phyloP scores from a whole-genome alignment of 1,140 invertebrate genomes.

The Melitaea cinxia region DNA sequence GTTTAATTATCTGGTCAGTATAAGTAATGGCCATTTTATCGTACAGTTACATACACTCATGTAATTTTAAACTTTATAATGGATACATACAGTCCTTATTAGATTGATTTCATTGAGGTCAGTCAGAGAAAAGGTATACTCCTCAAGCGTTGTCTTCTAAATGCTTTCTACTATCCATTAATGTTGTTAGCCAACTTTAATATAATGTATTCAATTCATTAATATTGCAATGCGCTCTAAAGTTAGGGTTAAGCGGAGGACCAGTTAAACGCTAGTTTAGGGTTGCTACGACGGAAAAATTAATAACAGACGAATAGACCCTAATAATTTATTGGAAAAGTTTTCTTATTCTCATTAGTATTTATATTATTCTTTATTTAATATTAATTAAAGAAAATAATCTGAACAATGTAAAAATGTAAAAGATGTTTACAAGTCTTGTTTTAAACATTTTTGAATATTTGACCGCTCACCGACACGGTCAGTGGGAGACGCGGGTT shows the following conservation, averaged over 20 bases:
- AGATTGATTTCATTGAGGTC: slow-evolving; percentile 2
- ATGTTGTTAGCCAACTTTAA: slow-evolving; percentile 42
- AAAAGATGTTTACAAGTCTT: too few relatives aligned
- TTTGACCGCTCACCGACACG: too few relatives aligned
- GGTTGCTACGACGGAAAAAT: slow-evolving; percentile 18
- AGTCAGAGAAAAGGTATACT: slow-evolving; percentile 32
- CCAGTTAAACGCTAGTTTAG: slow-evolving; percentile 29
- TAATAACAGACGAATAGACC: neutral
- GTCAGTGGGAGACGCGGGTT: too few relatives aligned
- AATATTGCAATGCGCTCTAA: slow-evolving; percentile 43
- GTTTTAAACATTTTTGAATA: too few relatives aligned
- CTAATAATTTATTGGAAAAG: too few relatives aligned
- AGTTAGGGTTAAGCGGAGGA: slow-evolving; percentile 30
- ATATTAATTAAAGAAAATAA: too few relatives aligned
- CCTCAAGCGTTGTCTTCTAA: slow-evolving; percentile 41
- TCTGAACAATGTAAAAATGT: too few relatives aligned
- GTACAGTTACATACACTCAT: neutral
- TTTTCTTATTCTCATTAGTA: too few relatives aligned
- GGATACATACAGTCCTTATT: slow-evolving; percentile 8
- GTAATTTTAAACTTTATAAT: slow-evolving; percentile 18
- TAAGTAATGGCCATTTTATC: slow-evolving; percentile 9
- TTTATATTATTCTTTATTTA: too few relatives aligned
- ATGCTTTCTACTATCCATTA: slow-evolving; percentile 58
- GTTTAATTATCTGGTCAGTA: slow-evolving; percentile 30
- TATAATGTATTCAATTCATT: slow-evolving; percentile 55